phyloP scores from a whole-genome alignment of 2,113 vertebrate species.

The Arenaria interpres region DNA sequence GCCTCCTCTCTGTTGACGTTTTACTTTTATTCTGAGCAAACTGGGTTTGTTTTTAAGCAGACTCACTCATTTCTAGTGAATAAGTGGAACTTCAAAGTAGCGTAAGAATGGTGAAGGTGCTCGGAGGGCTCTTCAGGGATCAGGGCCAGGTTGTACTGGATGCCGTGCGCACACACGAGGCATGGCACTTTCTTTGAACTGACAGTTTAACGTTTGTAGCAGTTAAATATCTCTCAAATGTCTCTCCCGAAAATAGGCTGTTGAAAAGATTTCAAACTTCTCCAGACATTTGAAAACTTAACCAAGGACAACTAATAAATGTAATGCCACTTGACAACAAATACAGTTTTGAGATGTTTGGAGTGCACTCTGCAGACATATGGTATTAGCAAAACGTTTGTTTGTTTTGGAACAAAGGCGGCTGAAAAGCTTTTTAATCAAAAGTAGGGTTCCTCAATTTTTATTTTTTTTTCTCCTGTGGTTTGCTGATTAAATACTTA shows the following conservation, averaged over 20 bases:
- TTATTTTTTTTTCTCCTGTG: neutral
- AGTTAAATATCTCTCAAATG: neutral
- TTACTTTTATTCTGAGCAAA: neutral
- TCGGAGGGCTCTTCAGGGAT: neutral
- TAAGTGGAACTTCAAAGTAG: neutral
- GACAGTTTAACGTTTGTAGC: neutral
- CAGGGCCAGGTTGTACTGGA: neutral
- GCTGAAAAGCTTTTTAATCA: slow-evolving; percentile 31
- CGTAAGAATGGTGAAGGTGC: neutral
- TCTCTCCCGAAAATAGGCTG: neutral
- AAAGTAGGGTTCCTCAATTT: neutral
- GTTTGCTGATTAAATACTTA: slow-evolving; percentile 13
- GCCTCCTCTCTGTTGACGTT: neutral
- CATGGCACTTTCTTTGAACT: neutral
- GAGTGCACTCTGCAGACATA: neutral
- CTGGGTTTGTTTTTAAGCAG: neutral
- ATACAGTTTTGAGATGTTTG: neutral
- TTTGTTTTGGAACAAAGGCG: neutral
- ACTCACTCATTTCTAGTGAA: neutral
- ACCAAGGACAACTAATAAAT: neutral
- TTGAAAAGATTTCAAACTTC: neutral
- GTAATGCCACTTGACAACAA: neutral
- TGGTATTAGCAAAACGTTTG: neutral
- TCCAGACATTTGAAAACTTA: neutral
- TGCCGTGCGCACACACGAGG: rapidly evolving